phyloP scores from a whole-genome alignment of 2,797 vertebrate genomes.

The Microctenopoma lineatum region DNA sequence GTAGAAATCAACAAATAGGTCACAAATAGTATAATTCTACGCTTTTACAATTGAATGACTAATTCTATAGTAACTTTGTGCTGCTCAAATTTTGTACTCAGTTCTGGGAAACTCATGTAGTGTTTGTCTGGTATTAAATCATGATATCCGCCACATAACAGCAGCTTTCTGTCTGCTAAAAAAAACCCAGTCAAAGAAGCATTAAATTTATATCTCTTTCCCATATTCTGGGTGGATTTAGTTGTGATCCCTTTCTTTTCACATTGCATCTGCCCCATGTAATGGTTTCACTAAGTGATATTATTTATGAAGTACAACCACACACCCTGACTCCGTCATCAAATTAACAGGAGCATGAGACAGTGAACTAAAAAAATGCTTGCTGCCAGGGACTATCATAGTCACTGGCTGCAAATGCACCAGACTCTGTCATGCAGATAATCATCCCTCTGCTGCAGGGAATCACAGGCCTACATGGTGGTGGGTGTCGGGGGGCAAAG shows the following conservation, averaged over 20 bases:
- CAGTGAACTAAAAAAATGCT: constrained; percentile 78
- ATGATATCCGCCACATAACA: constrained; percentile 38
- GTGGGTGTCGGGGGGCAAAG: constrained; percentile 67
- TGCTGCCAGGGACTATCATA: constrained; percentile 81
- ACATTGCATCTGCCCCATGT: constrained; percentile 63
- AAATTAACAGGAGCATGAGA: constrained; percentile 83
- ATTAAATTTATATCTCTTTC: constrained; percentile 76
- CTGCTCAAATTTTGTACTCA: constrained; percentile 46
- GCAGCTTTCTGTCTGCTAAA: constrained; percentile 40
- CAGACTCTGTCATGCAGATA: constrained; percentile 78
- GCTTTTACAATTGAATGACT: constrained; percentile 54
- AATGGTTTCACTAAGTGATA: constrained; percentile 72
- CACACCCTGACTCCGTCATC: constrained; percentile 76
- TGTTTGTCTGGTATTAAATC: constrained; percentile 48
- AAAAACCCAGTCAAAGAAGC: constrained; percentile 58
- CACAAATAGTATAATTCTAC: constrained; percentile 29
- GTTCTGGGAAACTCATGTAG: constrained; percentile 43
- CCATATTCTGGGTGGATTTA: constrained; percentile 66
- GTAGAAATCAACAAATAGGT: constrained; percentile 39
- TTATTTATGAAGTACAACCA: constrained; percentile 82
- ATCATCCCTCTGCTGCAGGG: constrained; percentile 73
- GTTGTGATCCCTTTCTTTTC: constrained; percentile 63
- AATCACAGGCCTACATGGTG: constrained; percentile 56
- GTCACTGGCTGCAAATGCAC: constrained; percentile 75
- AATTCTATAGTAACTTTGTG: constrained; percentile 66